Base-by-base conservation (phyloP, 1,140 invertebrate species). In the Calephelis virginiensis region DNA sequence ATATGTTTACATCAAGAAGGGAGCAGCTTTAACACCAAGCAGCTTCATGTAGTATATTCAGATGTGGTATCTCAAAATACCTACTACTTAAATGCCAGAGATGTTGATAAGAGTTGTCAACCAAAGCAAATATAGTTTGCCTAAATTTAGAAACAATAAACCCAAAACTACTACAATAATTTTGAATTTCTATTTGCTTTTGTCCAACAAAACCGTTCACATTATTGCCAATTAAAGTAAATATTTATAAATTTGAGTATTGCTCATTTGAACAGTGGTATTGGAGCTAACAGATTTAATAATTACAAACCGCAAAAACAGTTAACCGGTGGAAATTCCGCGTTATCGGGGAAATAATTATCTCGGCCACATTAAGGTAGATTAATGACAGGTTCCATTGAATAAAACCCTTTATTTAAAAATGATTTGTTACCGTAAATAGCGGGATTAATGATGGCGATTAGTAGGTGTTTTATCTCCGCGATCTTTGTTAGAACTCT, bases 321-420 rank as follows among this genome's bases (percentile, higher is more conserved):
- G 72, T 69, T 74, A 71, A 67, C 63, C 28, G 46, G 61, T 48
- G 65, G 61, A 67, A 66, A 71, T 66, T 66, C 61, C 50, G 63
- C 65, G 67, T 59, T 38, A 64, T 61, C 61, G 49, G 64, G 69
- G 68, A 72, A 70, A 72, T 71, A 76, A 75, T 77, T 69, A 69
- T 72, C 65, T 71, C 69, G 59, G 53, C 62, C 67, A 48, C 70
- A 68, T 74, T 76, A 76, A 70, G 60, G 64, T 61, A 72, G 69
- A 76, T 72, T 74, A 71, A 76, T 76, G 68, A 65, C 59, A 60
- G 67, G 48, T 60, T 64, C 45, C 53, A 68, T 68, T 68, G 66
- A 68, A 68, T 59, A 63, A 59, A 63, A 56, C 37, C 53, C 53
- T 37, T 59, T 12, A 59, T 59, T 59, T 37, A 59, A 56, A 59